Evolutionary conservation across 2,113 vertebrate species (phyloP).

Genomic region (Chinchilla lanigera): DNA sequence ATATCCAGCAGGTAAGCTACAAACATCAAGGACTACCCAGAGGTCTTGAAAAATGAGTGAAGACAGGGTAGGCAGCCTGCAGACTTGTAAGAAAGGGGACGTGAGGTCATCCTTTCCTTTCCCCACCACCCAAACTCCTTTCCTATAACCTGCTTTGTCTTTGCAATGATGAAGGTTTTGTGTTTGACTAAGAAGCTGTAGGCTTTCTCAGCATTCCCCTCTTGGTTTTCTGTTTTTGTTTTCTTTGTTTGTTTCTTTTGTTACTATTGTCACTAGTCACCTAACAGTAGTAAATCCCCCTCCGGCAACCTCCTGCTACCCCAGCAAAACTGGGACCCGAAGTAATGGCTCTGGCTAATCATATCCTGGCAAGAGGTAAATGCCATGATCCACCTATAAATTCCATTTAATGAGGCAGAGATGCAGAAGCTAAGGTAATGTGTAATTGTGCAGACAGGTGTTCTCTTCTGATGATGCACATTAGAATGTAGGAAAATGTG

Average conservation of each 20-base stretch:
- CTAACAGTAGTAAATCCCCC: not conserved
- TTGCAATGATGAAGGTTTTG: too few relatives aligned
- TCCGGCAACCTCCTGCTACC: not conserved
- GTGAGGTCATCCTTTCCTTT: rapidly evolving
- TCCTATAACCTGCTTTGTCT: not conserved
- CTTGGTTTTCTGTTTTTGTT: too few relatives aligned
- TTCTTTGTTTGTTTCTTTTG: not conserved
- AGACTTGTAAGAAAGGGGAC: not conserved
- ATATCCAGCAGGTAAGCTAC: not conserved
- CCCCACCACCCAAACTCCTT: too few relatives aligned
- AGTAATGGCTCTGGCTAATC: not conserved
- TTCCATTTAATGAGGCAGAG: not conserved
- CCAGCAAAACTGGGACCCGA: not conserved
- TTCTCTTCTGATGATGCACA: not conserved
- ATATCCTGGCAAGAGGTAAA: not conserved
- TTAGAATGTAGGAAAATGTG: not conserved
- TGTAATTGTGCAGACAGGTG: not conserved
- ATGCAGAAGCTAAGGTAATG: not conserved
- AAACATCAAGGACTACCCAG: not conserved
- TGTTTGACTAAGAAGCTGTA: not conserved
- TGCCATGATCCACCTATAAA: not conserved
- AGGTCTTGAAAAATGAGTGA: not conserved
- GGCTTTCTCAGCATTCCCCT: not conserved
- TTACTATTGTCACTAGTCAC: not conserved
- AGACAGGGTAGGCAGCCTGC: not conserved